Conservation (phyloP, 2,797 vertebrate species). For the Thaleichthys pacificus region DNA sequence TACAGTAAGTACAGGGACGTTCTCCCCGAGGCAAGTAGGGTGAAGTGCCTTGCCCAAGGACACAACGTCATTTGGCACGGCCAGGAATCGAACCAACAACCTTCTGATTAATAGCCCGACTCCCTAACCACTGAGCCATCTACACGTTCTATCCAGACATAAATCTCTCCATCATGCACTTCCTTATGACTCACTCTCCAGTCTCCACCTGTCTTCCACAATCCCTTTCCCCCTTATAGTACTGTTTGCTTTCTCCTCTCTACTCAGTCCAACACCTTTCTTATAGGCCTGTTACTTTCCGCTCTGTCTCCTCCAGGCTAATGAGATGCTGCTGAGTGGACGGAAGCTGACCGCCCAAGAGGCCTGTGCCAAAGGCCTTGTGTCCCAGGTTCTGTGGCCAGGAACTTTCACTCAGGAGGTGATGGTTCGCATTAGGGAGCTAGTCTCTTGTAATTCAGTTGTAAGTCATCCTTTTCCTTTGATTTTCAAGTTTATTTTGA, state of each 20-base stretch:
- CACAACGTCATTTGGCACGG: no score
- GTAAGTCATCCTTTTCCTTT: constrained; percentile 72
- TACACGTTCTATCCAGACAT: background rate
- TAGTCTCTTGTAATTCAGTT: constrained; percentile 87
- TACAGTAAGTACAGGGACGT: no score
- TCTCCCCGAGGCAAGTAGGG: no score
- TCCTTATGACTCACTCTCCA: background rate
- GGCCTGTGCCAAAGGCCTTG: constrained; percentile 92
- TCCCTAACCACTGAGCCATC: no score
- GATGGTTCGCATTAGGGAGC: constrained; percentile 93
- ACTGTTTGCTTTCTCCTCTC: background rate
- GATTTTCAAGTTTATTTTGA: constrained; percentile 15
- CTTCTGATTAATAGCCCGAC: no score
- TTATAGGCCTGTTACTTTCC: background rate
- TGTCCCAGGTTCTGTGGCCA: constrained; percentile 97
- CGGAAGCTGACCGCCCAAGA: constrained; percentile 96
- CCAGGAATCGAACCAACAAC: no score
- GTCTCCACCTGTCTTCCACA: no score
- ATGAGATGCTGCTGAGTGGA: constrained; percentile 93
- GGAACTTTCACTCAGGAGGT: constrained; percentile 97
- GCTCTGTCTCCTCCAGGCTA: constrained; percentile 76
- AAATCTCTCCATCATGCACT: background rate
- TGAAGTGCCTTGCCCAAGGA: no score
- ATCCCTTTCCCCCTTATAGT: background rate
- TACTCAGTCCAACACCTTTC: background rate